Conservation (phyloP, 1,140 invertebrate genomes). For the Pseudomyrmex pallidus region DNA sequence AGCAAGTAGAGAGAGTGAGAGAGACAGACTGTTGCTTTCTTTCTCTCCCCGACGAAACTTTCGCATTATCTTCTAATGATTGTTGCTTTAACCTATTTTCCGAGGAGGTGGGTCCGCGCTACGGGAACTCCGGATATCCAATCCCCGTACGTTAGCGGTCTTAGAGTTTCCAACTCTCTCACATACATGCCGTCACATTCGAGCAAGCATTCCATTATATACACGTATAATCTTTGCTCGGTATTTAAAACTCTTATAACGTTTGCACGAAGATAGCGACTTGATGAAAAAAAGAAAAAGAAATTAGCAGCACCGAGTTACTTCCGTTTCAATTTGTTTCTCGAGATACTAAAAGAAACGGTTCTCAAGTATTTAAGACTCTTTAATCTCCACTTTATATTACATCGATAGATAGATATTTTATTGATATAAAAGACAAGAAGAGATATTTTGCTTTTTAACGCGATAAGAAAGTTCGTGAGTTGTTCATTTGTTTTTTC, state of each 20-base stretch:
- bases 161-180: conserved; percentile 37
- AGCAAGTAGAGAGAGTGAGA: no score
- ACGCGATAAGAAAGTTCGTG: no score
- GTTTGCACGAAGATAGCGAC: conserved; percentile 30
- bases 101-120: neutral
- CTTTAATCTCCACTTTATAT: neutral
- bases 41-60: conserved; percentile 56
- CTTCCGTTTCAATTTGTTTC: conserved; percentile 25
- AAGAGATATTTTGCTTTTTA: no score
- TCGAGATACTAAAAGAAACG: neutral
- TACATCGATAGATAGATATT: no score
- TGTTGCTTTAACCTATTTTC: conserved; percentile 51
- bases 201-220: conserved; percentile 54
- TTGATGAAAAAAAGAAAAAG: neutral
- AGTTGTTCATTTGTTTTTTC: no score
- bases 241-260: conserved; percentile 46
- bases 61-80: conserved; percentile 71
- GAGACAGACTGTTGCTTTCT: conserved; percentile 18
- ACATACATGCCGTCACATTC: conserved; percentile 57
- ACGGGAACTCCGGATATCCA: conserved; percentile 61
- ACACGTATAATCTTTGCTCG: conserved; percentile 23
- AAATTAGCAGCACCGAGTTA: conserved; percentile 2
- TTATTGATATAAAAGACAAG: no score
- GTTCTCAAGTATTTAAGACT: neutral
- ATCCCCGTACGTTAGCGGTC: conserved; percentile 62